Percentiles rank a stretch among this genome's conserved stretches.
These are phyloP conservation scores for Clivina fossor DNA, from an alignment of 2,888 invertebrate species.

Conservation along the genomic window DNA sequence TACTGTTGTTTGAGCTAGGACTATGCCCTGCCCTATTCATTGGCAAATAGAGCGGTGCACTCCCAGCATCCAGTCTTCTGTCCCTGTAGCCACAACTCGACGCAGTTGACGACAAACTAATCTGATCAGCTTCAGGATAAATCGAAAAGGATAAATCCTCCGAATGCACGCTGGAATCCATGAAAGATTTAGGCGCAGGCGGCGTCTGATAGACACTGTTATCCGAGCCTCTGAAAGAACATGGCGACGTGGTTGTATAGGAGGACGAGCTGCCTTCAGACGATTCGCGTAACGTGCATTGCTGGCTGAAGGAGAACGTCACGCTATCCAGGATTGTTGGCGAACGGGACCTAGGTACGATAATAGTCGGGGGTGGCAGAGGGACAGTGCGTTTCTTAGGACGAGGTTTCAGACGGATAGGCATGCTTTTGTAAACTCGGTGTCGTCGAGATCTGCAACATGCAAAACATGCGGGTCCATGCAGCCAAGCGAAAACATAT, in stretches of 20 bases:
- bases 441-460: slow-evolving; percentile 29
- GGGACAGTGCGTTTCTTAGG: slow-evolving; percentile 43
- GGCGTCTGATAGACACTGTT: slow-evolving; percentile 61
- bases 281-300: slow-evolving; percentile 43
- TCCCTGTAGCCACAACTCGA: slow-evolving; percentile 61
- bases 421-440: slow-evolving; percentile 50
- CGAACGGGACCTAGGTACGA: slow-evolving; percentile 15
- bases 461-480: slow-evolving; percentile 17
- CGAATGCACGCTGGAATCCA: slow-evolving; percentile 60
- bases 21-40: slow-evolving; percentile 61
- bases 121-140: slow-evolving; percentile 62
- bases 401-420: slow-evolving; percentile 42
- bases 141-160: slow-evolving; percentile 57
- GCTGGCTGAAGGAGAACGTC: slow-evolving; percentile 51
- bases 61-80: slow-evolving; percentile 55
- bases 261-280: slow-evolving; percentile 44
- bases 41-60: slow-evolving; percentile 58
- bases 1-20: slow-evolving; percentile 62
- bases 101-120: slow-evolving; percentile 63
- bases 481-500: slow-evolving; percentile 7
- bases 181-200: slow-evolving; percentile 58
- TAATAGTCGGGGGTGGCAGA: slow-evolving; percentile 46
- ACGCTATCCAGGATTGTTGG: slow-evolving; percentile 49
- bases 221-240: slow-evolving; percentile 59
- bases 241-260: slow-evolving; percentile 48